Base-by-base conservation (phyloP, 2,888 invertebrate genomes). In the Spodoptera picta region DNA sequence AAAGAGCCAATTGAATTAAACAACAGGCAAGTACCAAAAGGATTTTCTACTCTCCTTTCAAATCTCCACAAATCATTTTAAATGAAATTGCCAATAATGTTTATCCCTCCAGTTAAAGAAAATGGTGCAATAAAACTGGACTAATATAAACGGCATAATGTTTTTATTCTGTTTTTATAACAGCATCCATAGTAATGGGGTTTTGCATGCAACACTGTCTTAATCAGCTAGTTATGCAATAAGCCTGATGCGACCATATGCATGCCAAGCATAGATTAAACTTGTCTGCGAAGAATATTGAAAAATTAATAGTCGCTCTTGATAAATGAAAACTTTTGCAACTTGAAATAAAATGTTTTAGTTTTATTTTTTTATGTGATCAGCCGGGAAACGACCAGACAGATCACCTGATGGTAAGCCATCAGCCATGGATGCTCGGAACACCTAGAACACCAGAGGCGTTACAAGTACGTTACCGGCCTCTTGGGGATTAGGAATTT, bases 161-260 rank as follows among this genome's bases (percentile, higher is more conserved):
- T 69, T 72, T 69, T 72, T 74, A 74, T 74, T 72, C 58, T 74
- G n/a, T n/a, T n/a, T n/a, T n/a, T n/a, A n/a, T n/a, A 72, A 74
- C 74, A 69, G 48, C 55, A 48, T 54, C 45, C 59, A 45, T 11
- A 46, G 47, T 64, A 42, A 60, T 63, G 27, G 5, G 48, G 24
- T 67, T 77, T 75, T 75, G 63, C 70, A 68, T 76, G 75, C 78
- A 77, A 70, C 67, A 63, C 14, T 69, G 74, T 68, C 60, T 64
- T 63, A 52, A 62, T 53, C 55, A 46, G 31, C 47, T 19, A 47
- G 53, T 50, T 60, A 62, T 56, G 47, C 50, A 31, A 49, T 36
- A 27, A 63, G 63, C 24, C 23, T 45, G 10, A 64, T 49, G 31
- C 46, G 52, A 55, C 49, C 42, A 41, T 50, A 52, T 56, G 43